These are phyloP conservation scores for Drosophila testacea DNA, from an alignment of 2,888 invertebrate species.

Conservation along the genomic window DNA sequence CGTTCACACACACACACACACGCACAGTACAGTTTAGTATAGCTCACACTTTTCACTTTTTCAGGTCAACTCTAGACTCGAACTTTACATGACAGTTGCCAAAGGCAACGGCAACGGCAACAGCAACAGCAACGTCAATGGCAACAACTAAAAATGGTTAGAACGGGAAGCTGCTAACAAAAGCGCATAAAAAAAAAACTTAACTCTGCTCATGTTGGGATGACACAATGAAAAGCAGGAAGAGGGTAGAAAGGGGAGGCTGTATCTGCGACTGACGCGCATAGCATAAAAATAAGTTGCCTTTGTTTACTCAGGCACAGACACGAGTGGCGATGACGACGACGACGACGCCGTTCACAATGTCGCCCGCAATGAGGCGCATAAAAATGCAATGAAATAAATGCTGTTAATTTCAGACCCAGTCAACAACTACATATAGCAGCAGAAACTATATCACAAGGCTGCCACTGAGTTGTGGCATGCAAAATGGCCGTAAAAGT, in stretches of 20 bases:
- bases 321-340: conserved; percentile 35
- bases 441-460: conserved; percentile 36
- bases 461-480: conserved; percentile 32
- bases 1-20: conserved; percentile 29
- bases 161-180: conserved; percentile 65
- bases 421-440: conserved; percentile 34
- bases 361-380: conserved; percentile 52
- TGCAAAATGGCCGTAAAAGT: conserved; percentile 38
- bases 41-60: conserved; percentile 56
- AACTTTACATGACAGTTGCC: conserved; percentile 75
- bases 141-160: conserved; percentile 39
- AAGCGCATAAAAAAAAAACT: conserved; percentile 73
- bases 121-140: conserved; percentile 35
- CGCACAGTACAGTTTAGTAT: conserved; percentile 9
- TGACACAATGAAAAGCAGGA: conserved; percentile 2
- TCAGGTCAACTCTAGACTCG: conserved; percentile 76
- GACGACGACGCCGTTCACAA: conserved; percentile 24
- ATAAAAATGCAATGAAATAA: conserved; percentile 76
- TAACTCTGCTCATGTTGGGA: conserved; percentile 58
- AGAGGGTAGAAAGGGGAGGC: conserved; percentile 6
- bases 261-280: conserved; percentile 68
- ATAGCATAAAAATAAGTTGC: conserved; percentile 77
- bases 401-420: conserved; percentile 77
- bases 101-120: conserved; percentile 49
- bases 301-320: conserved; percentile 61